These are phyloP conservation scores for Pangasius macronema DNA, from an alignment of 2,797 vertebrate species.

Conservation along the genomic window DNA sequence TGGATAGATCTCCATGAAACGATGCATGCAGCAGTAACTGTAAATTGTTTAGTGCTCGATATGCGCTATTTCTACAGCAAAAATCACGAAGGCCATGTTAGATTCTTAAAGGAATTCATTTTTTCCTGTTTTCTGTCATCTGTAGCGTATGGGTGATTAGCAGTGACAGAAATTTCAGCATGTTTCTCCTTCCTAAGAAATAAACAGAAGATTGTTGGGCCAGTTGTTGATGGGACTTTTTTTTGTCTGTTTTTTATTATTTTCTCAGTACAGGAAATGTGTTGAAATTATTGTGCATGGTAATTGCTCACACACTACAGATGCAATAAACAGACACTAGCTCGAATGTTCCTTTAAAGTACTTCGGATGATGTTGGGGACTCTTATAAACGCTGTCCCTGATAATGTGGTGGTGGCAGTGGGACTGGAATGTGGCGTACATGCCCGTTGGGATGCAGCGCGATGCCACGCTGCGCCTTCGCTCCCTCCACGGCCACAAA, in stretches of 20 bases:
- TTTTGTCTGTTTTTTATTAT: background rate
- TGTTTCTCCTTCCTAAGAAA: background rate
- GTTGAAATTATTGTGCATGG: background rate
- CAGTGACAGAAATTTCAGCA: background rate
- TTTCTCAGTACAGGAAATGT: background rate
- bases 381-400: slow-evolving; percentile 13
- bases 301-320: slow-evolving; percentile 10
- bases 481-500: slow-evolving; percentile 69
- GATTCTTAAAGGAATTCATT: background rate
- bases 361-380: slow-evolving; percentile 34
- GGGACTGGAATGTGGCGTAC: slow-evolving; percentile 67
- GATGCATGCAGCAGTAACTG: too few species aligned
- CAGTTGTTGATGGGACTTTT: background rate
- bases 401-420: slow-evolving; percentile 53
- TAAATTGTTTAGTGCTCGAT: background rate
- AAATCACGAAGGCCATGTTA: background rate
- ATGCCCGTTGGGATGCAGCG: slow-evolving; percentile 64
- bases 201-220: background rate
- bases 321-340: background rate
- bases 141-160: background rate
- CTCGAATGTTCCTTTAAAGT: background rate
- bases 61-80: background rate
- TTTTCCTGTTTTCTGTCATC: background rate
- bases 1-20: background rate
- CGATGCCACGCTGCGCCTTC: slow-evolving; percentile 64